phyloP scores from a whole-genome alignment of 2,888 invertebrate genomes.

The Drosophila picticornis region DNA sequence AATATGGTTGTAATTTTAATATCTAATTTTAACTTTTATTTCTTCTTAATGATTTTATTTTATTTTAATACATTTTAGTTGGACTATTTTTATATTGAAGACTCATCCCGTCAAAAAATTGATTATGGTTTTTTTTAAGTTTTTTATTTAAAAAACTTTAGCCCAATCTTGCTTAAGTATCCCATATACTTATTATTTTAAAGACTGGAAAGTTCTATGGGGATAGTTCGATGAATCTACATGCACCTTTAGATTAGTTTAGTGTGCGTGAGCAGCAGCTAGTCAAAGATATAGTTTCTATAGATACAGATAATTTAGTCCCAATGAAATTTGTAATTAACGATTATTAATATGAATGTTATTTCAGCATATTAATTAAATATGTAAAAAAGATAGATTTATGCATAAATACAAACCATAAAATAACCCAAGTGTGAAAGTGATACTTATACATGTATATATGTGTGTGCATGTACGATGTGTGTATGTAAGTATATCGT shows the following conservation, averaged over 20 bases:
- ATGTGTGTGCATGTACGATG: slow-evolving; percentile 5
- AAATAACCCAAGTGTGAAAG: background rate
- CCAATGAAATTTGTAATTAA: background rate
- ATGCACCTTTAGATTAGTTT: background rate
- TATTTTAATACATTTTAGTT: background rate
- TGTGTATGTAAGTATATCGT: slow-evolving; percentile 21
- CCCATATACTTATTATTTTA: background rate
- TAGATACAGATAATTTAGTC: background rate
- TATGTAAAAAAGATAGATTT: background rate
- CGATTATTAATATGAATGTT: background rate
- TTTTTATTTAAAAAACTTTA: background rate
- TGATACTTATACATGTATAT: background rate
- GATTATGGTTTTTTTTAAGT: background rate
- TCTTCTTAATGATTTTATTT: background rate
- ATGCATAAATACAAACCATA: background rate
- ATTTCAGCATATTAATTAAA: background rate
- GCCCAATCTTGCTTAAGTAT: background rate
- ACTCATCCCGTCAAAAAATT: background rate
- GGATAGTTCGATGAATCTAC: background rate
- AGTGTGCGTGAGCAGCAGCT: background rate
- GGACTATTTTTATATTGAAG: background rate
- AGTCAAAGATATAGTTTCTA: background rate
- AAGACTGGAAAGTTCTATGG: background rate
- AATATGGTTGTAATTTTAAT: background rate
- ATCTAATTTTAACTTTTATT: background rate